Conservation (phyloP, 2,888 invertebrate genomes). For the Atethmia centrago region DNA sequence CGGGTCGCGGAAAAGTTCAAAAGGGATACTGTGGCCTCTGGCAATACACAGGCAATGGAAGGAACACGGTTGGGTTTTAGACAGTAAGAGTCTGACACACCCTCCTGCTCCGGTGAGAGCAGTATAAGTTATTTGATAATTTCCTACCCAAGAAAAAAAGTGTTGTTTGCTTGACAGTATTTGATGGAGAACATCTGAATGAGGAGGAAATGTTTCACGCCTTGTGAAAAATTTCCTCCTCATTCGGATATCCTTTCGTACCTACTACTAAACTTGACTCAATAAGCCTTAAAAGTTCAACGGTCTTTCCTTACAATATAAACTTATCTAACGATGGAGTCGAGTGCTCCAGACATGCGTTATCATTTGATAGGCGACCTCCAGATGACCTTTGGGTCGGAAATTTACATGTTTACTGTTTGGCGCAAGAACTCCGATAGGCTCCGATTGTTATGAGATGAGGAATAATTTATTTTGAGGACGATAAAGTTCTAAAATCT, state of each 20-base stretch:
- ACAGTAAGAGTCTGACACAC: too few species aligned
- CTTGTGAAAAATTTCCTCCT: too few species aligned
- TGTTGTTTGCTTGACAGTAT: background rate
- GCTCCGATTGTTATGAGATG: constrained; percentile 16
- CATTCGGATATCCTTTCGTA: background rate
- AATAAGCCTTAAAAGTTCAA: constrained; percentile 17
- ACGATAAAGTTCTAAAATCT: background rate
- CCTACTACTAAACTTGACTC: constrained; percentile 6
- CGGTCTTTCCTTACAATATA: constrained; percentile 11
- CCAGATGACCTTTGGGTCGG: constrained; percentile 25
- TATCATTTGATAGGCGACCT: constrained; percentile 48
- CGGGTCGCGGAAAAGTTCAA: too few species aligned
- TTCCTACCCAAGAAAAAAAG: too few species aligned
- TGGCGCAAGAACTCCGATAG: background rate
- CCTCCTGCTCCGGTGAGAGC: too few species aligned
- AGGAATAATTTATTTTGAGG: constrained; percentile 2
- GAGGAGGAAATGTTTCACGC: background rate
- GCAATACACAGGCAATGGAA: too few species aligned
- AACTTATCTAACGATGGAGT: constrained; percentile 27
- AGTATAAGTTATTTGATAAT: too few species aligned
- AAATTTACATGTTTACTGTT: constrained; percentile 49
- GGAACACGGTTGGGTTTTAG: too few species aligned
- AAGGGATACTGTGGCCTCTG: too few species aligned
- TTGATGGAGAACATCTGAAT: background rate
- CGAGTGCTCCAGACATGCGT: constrained; percentile 42